Percentiles rank a stretch among this genome's conserved stretches.
Evolutionary conservation across 2,797 vertebrate species (phyloP).

Genomic region (Myiothlypis coronata): DNA sequence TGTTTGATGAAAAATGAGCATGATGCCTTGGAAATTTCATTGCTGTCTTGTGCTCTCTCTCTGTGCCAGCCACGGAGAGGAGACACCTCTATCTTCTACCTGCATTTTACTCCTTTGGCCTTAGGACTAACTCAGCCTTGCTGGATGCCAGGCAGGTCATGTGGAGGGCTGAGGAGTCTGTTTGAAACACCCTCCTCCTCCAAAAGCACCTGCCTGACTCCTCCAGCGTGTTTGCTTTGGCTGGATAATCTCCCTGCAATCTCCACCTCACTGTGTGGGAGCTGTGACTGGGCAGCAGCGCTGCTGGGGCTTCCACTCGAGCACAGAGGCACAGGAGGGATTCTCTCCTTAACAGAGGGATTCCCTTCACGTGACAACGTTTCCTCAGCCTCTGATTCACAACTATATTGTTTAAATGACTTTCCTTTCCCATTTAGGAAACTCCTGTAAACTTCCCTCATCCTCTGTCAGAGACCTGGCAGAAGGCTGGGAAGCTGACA

Average conservation of each 20-base stretch:
- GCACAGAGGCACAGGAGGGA: background rate
- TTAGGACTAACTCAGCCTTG: background rate
- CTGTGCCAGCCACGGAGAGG: background rate
- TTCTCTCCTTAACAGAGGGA: background rate
- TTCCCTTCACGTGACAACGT: background rate
- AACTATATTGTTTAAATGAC: background rate
- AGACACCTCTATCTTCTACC: background rate
- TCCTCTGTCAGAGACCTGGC: background rate
- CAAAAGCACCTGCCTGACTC: background rate
- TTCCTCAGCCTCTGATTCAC: slow-evolving; percentile 30
- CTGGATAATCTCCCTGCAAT: accelerated
- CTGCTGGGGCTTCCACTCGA: background rate
- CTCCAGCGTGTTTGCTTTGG: background rate
- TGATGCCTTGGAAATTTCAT: background rate
- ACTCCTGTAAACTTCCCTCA: background rate
- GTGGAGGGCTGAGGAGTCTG: background rate
- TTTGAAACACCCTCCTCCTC: background rate
- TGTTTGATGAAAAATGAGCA: background rate
- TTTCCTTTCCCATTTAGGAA: background rate
- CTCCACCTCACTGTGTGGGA: background rate
- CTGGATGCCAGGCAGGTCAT: background rate
- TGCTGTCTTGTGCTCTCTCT: background rate
- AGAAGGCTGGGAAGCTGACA: background rate
- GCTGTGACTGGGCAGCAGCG: background rate
- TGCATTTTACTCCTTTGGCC: background rate